Evolutionary conservation across 2,797 vertebrate species (phyloP).

Genomic region (Chelon auratus): DNA sequence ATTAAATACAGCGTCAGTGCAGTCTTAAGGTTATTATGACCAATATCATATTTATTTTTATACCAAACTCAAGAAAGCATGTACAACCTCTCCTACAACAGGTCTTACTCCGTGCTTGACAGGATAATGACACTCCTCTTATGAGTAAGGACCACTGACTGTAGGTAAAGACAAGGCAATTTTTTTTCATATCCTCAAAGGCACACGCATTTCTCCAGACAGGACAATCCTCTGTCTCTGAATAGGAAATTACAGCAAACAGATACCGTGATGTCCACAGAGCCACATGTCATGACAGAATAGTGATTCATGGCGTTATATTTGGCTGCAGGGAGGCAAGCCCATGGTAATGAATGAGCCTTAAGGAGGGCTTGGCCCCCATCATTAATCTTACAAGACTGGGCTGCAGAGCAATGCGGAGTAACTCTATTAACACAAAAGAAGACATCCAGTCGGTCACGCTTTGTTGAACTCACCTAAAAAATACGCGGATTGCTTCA

Average conservation of each 20-base stretch:
- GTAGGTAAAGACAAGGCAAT: background rate
- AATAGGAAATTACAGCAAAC: conserved; percentile 64
- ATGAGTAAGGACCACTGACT: conserved; percentile 5
- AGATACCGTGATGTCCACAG: conserved; percentile 52
- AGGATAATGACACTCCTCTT: conserved; percentile 21
- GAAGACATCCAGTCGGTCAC: conserved; percentile 72
- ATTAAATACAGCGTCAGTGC: background rate
- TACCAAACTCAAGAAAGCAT: background rate
- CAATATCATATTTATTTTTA: background rate
- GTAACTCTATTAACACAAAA: conserved; percentile 78
- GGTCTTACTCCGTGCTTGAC: conserved; percentile 14
- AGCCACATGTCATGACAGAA: conserved; percentile 35
- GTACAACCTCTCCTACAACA: conserved; percentile 1
- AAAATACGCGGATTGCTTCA: conserved; percentile 54
- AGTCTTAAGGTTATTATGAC: background rate
- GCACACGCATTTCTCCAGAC: conserved; percentile 16
- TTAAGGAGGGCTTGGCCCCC: conserved; percentile 71
- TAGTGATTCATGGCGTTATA: conserved; percentile 78
- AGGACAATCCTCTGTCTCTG: conserved; percentile 41
- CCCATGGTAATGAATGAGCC: conserved; percentile 76
- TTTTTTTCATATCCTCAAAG: conserved; percentile 47
- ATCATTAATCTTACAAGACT: conserved; percentile 79
- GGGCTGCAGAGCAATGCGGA: conserved; percentile 58
- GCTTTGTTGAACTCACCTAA: conserved; percentile 63
- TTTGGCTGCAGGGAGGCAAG: conserved; percentile 75